Base-by-base conservation (phyloP, 2,797 vertebrate genomes). In the Melanotaenia nigrans region DNA sequence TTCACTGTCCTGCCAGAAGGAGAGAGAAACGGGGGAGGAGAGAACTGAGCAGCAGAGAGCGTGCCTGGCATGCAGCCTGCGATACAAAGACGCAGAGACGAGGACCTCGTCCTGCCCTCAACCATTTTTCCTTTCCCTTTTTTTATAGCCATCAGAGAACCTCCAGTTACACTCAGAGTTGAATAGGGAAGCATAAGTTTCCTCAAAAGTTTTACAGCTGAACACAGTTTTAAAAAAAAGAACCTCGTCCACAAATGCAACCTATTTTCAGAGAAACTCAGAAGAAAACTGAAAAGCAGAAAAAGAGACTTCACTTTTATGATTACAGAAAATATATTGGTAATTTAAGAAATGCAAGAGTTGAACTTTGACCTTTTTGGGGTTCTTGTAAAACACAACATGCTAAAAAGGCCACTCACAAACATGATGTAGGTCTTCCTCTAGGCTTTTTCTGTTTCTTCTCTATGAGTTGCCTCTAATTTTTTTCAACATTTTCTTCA, bases 121-220 rank as follows among this genome's bases (percentile, higher is more conserved):
- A 88, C 88, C 83, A 83, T 88, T 94, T 93, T 94, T 92, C 91
- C 87, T 78, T 85, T 90, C 87, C 80, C 75, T 89, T 76, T 87
- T 55, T 55, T 55, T 92, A 93, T 79, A 85, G 89, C 82, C 86
- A 60, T 73, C 82, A 47, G 81, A 91, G 83, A 92, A 87, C 91
- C 90, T 94, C 89, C 79, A 90, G 90, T 91, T 92, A 92, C 87
- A 87, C 89, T 91, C 88, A 1, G 64, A 84, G 82, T 77, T 87
- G 86, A 90, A 92, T 79, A 90, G 90, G 85, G 87, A 92, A 91
- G 89, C 89, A 89, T 93, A 92, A 91, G 88, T 92, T 90, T 89
- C 92, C 82, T 84, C 85, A 90, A 93, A 92, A 92, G 89, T 90
- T 93, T 91, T 86, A 93, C 91, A 93, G 93, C 92, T 92, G 89